Conservation (phyloP, 2,888 invertebrate species). For the Drosophila rubida region DNA sequence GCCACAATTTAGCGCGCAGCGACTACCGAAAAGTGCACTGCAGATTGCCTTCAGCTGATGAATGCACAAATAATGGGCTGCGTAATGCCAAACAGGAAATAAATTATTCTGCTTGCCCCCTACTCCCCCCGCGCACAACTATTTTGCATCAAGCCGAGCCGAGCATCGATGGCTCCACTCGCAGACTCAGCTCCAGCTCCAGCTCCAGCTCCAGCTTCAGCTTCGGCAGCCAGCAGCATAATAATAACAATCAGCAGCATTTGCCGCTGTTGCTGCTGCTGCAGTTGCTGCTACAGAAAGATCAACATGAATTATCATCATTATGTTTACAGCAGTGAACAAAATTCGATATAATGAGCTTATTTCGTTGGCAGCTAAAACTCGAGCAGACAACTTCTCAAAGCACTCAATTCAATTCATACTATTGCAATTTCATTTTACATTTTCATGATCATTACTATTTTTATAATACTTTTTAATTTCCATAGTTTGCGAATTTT, state of each 20-base stretch:
- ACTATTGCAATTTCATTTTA: too few relatives aligned
- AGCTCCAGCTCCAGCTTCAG: not conserved
- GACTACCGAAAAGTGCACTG: constrained; percentile 69
- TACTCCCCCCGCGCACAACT: not conserved
- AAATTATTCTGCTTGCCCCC: constrained; percentile 57
- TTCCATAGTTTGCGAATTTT: too few relatives aligned
- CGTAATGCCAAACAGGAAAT: constrained; percentile 73
- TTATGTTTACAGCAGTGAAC: constrained; percentile 33
- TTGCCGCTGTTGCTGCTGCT: constrained; percentile 34
- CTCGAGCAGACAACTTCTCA: not conserved
- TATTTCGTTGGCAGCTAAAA: not conserved
- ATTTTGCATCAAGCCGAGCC: constrained; percentile 3
- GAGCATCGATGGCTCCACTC: not conserved
- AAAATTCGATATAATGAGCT: constrained; percentile 1
- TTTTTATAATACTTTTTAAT: too few relatives aligned
- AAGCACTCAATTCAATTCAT: not conserved
- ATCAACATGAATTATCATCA: constrained; percentile 37
- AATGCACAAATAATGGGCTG: constrained; percentile 69
- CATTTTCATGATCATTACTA: not conserved
- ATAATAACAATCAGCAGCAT: constrained; percentile 68
- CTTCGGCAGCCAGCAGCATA: constrained; percentile 46
- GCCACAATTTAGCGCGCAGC: constrained; percentile 36
- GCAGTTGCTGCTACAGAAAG: constrained; percentile 19
- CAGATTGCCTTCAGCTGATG: constrained; percentile 52
- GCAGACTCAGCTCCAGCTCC: not conserved